phyloP scores from a whole-genome alignment of 2,888 invertebrate genomes.

The Apamea epomidion region DNA sequence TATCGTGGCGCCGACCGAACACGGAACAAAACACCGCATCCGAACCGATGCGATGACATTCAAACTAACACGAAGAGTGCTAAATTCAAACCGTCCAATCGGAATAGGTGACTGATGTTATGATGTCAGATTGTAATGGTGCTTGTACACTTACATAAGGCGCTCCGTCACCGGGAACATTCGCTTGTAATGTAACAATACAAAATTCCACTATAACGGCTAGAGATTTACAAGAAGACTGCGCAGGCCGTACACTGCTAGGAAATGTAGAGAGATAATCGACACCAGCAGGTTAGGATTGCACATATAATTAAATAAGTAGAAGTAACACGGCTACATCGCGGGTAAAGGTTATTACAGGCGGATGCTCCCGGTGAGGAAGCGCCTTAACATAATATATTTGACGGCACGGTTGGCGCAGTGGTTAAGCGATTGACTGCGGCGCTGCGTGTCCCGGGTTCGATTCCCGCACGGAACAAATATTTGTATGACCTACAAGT shows the following conservation, averaged over 20 bases:
- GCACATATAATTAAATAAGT: not conserved
- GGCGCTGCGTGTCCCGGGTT: too few species aligned
- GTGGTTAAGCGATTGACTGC: too few species aligned
- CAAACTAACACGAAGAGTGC: constrained; percentile 34
- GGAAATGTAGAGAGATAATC: not conserved
- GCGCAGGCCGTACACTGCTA: not conserved
- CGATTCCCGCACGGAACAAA: too few species aligned
- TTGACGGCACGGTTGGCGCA: too few species aligned
- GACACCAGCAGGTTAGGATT: not conserved
- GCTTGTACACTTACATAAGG: not conserved
- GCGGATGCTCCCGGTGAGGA: not conserved
- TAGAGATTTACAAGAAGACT: not conserved
- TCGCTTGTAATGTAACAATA: not conserved
- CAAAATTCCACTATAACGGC: not conserved
- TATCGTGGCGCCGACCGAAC: constrained; percentile 12
- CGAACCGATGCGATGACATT: constrained; percentile 41
- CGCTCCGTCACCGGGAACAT: too few species aligned
- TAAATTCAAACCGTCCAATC: constrained; percentile 19
- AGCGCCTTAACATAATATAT: not conserved
- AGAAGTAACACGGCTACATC: not conserved
- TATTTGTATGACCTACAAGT: too few species aligned
- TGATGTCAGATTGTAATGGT: constrained; percentile 10
- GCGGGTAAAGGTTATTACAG: not conserved
- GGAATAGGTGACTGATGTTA: constrained; percentile 9
- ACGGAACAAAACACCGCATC: constrained; percentile 18